Evolutionary conservation across 1,140 invertebrate genomes (phyloP).

Genomic region (Bradynema listronoti): DNA sequence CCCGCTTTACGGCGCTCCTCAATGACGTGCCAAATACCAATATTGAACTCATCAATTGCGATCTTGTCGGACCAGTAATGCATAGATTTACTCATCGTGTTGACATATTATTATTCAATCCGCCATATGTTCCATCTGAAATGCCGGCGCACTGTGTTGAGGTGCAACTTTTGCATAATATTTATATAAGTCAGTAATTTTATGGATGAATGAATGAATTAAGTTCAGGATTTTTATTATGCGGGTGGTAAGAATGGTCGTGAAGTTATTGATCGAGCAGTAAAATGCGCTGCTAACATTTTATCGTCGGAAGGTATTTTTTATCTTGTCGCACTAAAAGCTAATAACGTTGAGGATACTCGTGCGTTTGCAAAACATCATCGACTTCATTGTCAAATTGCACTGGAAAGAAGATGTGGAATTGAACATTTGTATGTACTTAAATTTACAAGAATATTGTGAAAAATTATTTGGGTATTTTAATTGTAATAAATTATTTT

Average conservation of each 20-base stretch:
- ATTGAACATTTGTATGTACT: slow-evolving; percentile 51
- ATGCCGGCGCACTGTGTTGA: slow-evolving; percentile 25
- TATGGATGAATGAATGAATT: background rate
- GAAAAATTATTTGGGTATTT: background rate
- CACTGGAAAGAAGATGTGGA: slow-evolving; percentile 35
- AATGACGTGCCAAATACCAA: slow-evolving; percentile 58
- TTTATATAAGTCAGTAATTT: background rate
- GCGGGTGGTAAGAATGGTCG: slow-evolving; percentile 48
- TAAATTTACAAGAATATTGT: slow-evolving; percentile 24
- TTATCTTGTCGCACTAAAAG: slow-evolving; percentile 51
- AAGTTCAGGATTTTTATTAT: slow-evolving; percentile 45
- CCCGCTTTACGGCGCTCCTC: slow-evolving; percentile 65
- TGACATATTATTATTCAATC: slow-evolving; percentile 90
- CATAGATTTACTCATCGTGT: slow-evolving; percentile 46
- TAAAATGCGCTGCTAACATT: slow-evolving; percentile 39
- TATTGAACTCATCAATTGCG: slow-evolving; percentile 26
- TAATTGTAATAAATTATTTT: background rate
- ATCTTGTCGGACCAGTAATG: slow-evolving; percentile 17
- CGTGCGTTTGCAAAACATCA: slow-evolving; percentile 14
- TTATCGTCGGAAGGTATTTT: slow-evolving; percentile 45
- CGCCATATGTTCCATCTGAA: slow-evolving; percentile 85
- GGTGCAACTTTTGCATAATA: slow-evolving; percentile 11
- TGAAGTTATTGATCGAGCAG: slow-evolving; percentile 35
- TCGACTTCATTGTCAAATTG: slow-evolving; percentile 5
- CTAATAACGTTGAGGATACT: slow-evolving; percentile 37